phyloP scores from a whole-genome alignment of 1,140 invertebrate species.

The Trialeurodes vaporariorum region DNA sequence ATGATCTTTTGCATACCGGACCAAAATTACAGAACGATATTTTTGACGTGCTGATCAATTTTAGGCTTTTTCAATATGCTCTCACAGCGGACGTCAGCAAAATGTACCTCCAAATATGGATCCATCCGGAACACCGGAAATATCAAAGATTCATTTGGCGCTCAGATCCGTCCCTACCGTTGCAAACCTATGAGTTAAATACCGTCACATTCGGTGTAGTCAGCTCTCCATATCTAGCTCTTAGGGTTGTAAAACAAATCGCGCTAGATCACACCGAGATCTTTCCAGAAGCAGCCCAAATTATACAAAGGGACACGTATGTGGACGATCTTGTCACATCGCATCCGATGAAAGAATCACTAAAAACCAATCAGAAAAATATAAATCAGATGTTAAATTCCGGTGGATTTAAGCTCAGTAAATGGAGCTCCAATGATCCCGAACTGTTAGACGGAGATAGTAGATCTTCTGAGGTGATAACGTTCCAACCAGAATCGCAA shows the following conservation, averaged over 20 bases:
- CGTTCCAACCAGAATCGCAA: background rate
- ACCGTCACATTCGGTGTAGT: slow-evolving; percentile 30
- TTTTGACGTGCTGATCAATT: slow-evolving; percentile 7
- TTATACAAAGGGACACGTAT: slow-evolving; percentile 20
- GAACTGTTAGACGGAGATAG: slow-evolving; percentile 11
- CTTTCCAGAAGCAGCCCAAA: slow-evolving; percentile 18
- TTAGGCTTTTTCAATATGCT: slow-evolving; percentile 16
- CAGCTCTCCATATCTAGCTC: slow-evolving; percentile 28
- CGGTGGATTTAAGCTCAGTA: slow-evolving; percentile 23
- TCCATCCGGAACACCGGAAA: slow-evolving; percentile 14
- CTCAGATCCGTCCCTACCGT: slow-evolving; percentile 18
- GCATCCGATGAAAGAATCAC: slow-evolving; percentile 17
- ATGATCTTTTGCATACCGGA: slow-evolving; percentile 25
- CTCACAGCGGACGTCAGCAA: slow-evolving; percentile 22
- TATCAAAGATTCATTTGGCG: slow-evolving; percentile 34
- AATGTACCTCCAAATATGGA: slow-evolving; percentile 18
- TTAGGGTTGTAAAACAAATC: slow-evolving; percentile 29
- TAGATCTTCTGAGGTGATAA: slow-evolving; percentile 19
- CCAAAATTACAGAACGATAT: slow-evolving; percentile 20
- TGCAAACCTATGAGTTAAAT: slow-evolving; percentile 26
- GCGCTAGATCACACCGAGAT: slow-evolving; percentile 24
- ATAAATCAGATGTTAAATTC: slow-evolving; percentile 18
- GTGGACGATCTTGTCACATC: slow-evolving; percentile 22
- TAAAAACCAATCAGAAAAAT: slow-evolving; percentile 17
- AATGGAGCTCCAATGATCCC: slow-evolving; percentile 22